Base-by-base conservation (phyloP, 2,888 invertebrate species). In the Dynastes maya region DNA sequence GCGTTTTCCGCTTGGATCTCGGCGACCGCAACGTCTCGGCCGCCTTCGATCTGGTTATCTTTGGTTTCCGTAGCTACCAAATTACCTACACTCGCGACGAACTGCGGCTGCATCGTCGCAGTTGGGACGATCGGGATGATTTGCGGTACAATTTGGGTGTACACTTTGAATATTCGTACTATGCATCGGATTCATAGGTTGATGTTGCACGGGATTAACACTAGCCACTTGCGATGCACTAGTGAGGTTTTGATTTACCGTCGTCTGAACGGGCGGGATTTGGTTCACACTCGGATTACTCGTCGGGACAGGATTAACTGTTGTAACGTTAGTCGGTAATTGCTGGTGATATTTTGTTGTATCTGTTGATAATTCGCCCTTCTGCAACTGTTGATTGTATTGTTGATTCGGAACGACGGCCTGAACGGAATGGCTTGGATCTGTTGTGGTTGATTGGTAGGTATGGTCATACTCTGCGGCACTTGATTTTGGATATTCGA, bases 1-100 rank as follows among this genome's bases (percentile, higher is more conserved):
- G 74, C 51, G 63, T 75, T 78, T 22, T 76, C 80, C 72, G 70
- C n/a, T 11, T 51, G 16, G 55, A 58, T 45, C 1, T 80, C 80
- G 5, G 76, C 68, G 22, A 64, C 45, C 6, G 61, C n/a, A 40
- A 74, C 32, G 22, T 80, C 80, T 49, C 70, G 61, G 51, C 37
- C 72, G 67, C 5, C 76, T 55, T 83, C 83, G 4, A 80, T 83
- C 32, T 32, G 32, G 5, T 32, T 32, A 71, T 82, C 83, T 53
- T 80, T 81, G 65, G 83, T 82, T 58, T 87, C 83, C 13, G 83
- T 79, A 29, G 82, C 82, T 1, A 87, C 86, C 75, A 86, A 82
- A 83, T 86, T 88, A 80, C 85, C 87, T 22, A 86, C 87, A 82
- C 86, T 87, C 80, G 86, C 86, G 22, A 87, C 85, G 79, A 88